These are phyloP conservation scores for Cryptus viduatorius DNA, from an alignment of 2,888 invertebrate genomes.

Conservation along the genomic window DNA sequence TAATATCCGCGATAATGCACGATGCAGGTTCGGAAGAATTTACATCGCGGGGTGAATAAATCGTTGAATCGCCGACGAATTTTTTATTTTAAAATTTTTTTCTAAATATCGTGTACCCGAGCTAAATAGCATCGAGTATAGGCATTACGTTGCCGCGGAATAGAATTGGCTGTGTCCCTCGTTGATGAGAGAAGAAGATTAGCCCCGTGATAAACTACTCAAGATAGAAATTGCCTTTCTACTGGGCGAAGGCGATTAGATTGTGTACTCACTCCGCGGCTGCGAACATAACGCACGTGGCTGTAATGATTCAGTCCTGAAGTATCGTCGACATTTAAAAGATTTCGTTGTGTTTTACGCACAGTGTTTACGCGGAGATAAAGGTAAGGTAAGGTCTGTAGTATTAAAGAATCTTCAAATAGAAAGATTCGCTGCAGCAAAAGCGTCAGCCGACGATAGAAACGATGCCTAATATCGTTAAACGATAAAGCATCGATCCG, in stretches of 20 bases:
- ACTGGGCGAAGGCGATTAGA: slow-evolving; percentile 49
- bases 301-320: slow-evolving; percentile 64
- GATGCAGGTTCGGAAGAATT: neutral
- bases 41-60: neutral
- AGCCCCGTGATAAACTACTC: slow-evolving; percentile 61
- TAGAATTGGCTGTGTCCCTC: slow-evolving; percentile 56
- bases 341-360: slow-evolving; percentile 62
- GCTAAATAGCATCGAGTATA: slow-evolving; percentile 13
- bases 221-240: slow-evolving; percentile 64
- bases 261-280: slow-evolving; percentile 40
- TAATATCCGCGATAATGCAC: neutral
- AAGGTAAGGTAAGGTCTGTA: slow-evolving; percentile 9
- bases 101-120: slow-evolving; percentile 15
- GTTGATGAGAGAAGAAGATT: slow-evolving; percentile 60
- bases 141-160: slow-evolving; percentile 11
- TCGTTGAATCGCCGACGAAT: neutral
- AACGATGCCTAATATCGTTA: slow-evolving; percentile 27
- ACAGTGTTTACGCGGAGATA: slow-evolving; percentile 44
- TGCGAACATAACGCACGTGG: slow-evolving; percentile 59
- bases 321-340: slow-evolving; percentile 66
- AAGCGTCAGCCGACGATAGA: slow-evolving; percentile 36
- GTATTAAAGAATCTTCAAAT: slow-evolving; percentile 48
- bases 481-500: slow-evolving; percentile 57
- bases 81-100: slow-evolving; percentile 3
- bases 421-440: slow-evolving; percentile 27